Base-by-base conservation (phyloP, 2,888 invertebrate species). In the Hedya salicella region DNA sequence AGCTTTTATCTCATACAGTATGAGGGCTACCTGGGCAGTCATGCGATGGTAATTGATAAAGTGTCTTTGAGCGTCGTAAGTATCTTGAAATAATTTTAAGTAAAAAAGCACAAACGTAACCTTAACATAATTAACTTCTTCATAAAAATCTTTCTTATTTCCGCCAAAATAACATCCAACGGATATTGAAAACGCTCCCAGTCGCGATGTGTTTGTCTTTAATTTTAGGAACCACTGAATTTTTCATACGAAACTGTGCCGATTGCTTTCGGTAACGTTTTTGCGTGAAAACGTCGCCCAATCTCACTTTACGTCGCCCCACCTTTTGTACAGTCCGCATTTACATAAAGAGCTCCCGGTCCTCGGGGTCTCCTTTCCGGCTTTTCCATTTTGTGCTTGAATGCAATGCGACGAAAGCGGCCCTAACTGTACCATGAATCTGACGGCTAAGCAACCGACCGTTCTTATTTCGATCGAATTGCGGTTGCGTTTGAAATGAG, bases 321-420 rank as follows among this genome's bases (percentile, higher is more conserved):
- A 86, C 85, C 88, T 88, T 89, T 89, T 90, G 85, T 88, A 83
- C 81, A 79, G 80, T 80, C 74, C 70, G 80, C 82, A 89, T 91
- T 90, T 90, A 85, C 91, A 90, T 91, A 91, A 91, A 90, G 86
- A 88, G 85, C 78, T 72, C 78, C 77, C 77, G 80, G 84, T 90
- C 91, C 91, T 88, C 79, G 71, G 90, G 91, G 90, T 85, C 87
- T 78, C 87, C 81, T 89, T 89, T 86, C 85, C 83, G 85, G 86
- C 80, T 84, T 87, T 87, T 80, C 88, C 82, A 88, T 90, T 90
- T 90, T 87, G 86, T 86, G 87, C 85, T 83, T 83, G 82, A 89
- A 89, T 86, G 85, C 83, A 82, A 85, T 80, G 78, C 75, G 75
- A 75, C 77, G 80, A 57, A 42, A 17, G 32, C 56, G 74, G 74